Base-by-base conservation (phyloP, 2,888 invertebrate species). In the Aspidiotus destructor region DNA sequence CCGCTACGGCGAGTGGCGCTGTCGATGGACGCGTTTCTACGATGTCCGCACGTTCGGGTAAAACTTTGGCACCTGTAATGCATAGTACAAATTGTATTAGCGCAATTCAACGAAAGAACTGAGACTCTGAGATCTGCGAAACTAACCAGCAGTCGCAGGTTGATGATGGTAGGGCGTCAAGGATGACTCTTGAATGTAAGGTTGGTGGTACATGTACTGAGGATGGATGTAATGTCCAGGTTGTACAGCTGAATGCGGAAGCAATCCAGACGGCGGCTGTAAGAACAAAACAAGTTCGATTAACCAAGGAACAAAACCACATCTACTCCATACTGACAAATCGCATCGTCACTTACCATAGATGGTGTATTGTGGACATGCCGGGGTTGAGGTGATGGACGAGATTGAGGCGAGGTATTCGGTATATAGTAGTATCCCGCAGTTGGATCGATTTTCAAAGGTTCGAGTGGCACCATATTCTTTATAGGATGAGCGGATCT, bases 201-300 rank as follows among this genome's bases (percentile, higher is more conserved):
- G 82, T 71, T 83, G 83, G 71, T 64, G 57, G 71, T 58, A 58
- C 72, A 82, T 75, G 10, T 81, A 78, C 72, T 81, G 81, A 1
- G 80, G 78, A 71, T 81, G 82, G 73, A 83, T 80, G 73, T 82
- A 83, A 73, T 82, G 83, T 2, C 81, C 78, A 42, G 80, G 78
- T 53, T 79, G 74, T 41, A 70, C 67, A 52, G 60, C 67, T 10
- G 67, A 58, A 67, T 42, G 67, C 40, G 67, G 60, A 11, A 67
- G 17, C 41, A 67, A 17, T 44, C 44, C 44, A 15, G 67, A 44
- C 42, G 9, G 16, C 67, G 58, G 67, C 28, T 28, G 28, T 28
- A 62, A 53, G 1, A 48, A 15, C 11, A 44, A 61, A 52, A 13
- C 41, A n/a, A 61, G 16, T 15, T 11, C 15, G 10, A 57, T 11